A percentile compares a stretch with the other conserved stretches of the same genome.
phyloP scores from a whole-genome alignment of 1,140 invertebrate genomes.

The Helicorthomorpha holstii region DNA sequence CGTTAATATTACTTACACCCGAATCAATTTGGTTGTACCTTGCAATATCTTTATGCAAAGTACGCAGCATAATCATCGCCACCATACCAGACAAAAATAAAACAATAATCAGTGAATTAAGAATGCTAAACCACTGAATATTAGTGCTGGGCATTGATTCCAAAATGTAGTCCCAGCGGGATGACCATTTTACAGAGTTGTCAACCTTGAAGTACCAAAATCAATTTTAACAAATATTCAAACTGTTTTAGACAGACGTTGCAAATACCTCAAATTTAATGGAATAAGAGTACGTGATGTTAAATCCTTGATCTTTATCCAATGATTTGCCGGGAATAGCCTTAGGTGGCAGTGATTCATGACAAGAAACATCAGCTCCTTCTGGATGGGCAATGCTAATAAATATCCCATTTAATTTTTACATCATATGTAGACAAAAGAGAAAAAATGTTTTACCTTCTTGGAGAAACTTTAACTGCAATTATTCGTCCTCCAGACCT shows the following conservation, averaged over 20 bases:
- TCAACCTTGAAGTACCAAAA: slow-evolving; percentile 36
- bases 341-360: slow-evolving; percentile 34
- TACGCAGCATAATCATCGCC: slow-evolving; percentile 94
- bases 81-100: slow-evolving; percentile 91
- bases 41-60: slow-evolving; percentile 95
- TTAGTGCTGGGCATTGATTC: slow-evolving; percentile 97
- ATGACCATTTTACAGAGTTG: slow-evolving; percentile 89
- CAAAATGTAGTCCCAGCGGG: slow-evolving; percentile 97
- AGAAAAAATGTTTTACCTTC: no score
- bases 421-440: no score
- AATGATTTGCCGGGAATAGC: slow-evolving; percentile 42
- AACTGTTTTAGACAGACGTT: no score
- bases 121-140: slow-evolving; percentile 96
- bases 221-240: neutral
- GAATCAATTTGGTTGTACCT: slow-evolving; percentile 79
- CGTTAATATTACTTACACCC: slow-evolving; percentile 22
- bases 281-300: slow-evolving; percentile 72
- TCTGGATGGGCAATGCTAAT: slow-evolving; percentile 24
- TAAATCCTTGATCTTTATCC: slow-evolving; percentile 24
- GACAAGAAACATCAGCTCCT: slow-evolving; percentile 30
- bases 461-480: slow-evolving; percentile 55
- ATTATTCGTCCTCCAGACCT: slow-evolving; percentile 80
- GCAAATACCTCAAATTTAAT: slow-evolving; percentile 61
- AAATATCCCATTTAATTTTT: no score
- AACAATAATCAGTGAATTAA: slow-evolving; percentile 78